Base-by-base conservation (phyloP, 2,888 invertebrate genomes). In the Apodemia hepburni region DNA sequence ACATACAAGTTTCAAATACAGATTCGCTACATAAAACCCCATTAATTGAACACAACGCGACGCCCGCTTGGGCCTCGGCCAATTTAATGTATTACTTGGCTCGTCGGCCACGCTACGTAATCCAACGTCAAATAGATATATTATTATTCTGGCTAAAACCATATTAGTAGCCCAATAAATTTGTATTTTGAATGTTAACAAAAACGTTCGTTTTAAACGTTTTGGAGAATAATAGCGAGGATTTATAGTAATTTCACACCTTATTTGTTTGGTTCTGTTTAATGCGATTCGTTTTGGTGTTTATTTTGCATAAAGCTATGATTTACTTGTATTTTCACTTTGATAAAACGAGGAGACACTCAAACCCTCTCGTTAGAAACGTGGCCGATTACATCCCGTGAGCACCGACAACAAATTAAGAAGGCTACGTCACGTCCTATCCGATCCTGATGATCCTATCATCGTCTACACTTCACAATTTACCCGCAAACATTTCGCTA, bases 61-160 rank as follows among this genome's bases (percentile, higher is more conserved):
- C 76, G 78, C 78, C 71, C 70, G 77, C 76, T 89, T 87, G 87
- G 87, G 84, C 76, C 73, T 68, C 68, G 69, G 85, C 88, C 89
- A 89, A 85, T 85, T 81, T 86, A 85, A 86, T 86, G 84, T 87
- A 86, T 85, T 80, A 81, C 81, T 84, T 87, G 88, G 88, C 87
- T 84, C 81, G 68, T 66, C 69, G 61, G 61, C 47, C 61, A 27
- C 51, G 65, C 75, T 74, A 69, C 68, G 78, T 82, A 82, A 85
- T 82, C 81, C 81, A 71, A 79, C 73, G 78, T 75, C 82, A 79
- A 84, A 85, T 82, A 76, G 79, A 75, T 82, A 82, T 81, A 82
- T 81, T 82, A 86, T 82, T 77, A 76, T 73, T 42, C 54, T 54
- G 54, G 61, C 58, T 64, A 58, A 66, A 59, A 63, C 45, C 61